Conservation (phyloP, 2,888 invertebrate species). For the Apantesis nais region DNA sequence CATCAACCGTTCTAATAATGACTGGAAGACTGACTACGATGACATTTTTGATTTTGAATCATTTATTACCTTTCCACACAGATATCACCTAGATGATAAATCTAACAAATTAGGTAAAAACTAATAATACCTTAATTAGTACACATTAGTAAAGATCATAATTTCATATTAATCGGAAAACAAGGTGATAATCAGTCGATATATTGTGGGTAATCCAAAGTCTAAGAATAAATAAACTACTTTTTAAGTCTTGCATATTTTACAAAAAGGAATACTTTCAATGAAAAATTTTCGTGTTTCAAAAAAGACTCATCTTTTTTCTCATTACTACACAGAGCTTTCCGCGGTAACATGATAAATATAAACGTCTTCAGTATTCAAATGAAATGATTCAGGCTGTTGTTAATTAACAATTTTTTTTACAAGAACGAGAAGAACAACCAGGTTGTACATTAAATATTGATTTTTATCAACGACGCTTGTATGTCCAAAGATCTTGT, state of each 20-base stretch:
- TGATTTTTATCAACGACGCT: slow-evolving; percentile 53
- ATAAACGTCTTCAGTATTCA: slow-evolving; percentile 29
- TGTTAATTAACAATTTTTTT: slow-evolving; percentile 25
- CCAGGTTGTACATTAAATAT: slow-evolving; percentile 53
- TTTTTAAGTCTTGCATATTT: not conserved
- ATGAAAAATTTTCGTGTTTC: too few relatives aligned
- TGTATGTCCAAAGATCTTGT: slow-evolving; percentile 66
- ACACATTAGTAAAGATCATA: slow-evolving; percentile 46
- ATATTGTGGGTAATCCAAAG: not conserved
- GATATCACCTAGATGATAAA: slow-evolving; percentile 63
- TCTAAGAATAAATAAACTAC: not conserved
- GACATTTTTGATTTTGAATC: slow-evolving; percentile 48
- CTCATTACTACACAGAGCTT: slow-evolving; percentile 10
- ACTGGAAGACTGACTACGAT: slow-evolving; percentile 54
- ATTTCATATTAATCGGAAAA: slow-evolving; percentile 32
- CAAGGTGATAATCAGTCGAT: not conserved
- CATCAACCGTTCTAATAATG: slow-evolving; percentile 54
- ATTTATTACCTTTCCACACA: slow-evolving; percentile 61
- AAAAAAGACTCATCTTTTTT: too few relatives aligned
- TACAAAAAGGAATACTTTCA: not conserved
- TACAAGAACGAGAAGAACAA: slow-evolving; percentile 25
- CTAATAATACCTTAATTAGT: slow-evolving; percentile 40
- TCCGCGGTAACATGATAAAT: slow-evolving; percentile 37
- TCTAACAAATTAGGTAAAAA: slow-evolving; percentile 55
- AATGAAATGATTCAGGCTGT: slow-evolving; percentile 25